Evolutionary conservation across 2,888 invertebrate species (phyloP), one percentile per base, ranked within the genome.

Genomic region (Eurytoma californica): DNA sequence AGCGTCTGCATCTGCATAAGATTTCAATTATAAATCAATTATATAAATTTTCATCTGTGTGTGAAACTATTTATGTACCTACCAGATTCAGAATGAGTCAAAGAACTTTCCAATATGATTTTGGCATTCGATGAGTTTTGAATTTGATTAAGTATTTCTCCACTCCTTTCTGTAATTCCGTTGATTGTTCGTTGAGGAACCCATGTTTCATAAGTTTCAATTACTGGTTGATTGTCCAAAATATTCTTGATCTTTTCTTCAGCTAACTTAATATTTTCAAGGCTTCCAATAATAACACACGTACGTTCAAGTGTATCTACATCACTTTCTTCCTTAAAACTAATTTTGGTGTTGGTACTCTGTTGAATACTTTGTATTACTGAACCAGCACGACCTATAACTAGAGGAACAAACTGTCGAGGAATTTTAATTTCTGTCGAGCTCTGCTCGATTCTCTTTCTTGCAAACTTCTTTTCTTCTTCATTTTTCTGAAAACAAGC

Each of bases 381-480:
- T n/a, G 92, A 91, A 7, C 97, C 97, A 84, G 93, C 93, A 83
- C 95, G 92, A 55, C 97, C 95, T 85, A 95, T 94, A 76, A 95
- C 90, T 73, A 92, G 91, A 9, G 94, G 93, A 20, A 95, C 93
- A 85, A 93, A 92, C 75, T 93, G 92, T 84, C 93, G 94, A 0
- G 94, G 92, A 28, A 95, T 92, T 82, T 91, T 89, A 3, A 94
- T 88, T 88, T 94, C 93, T 68, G 93, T 88, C 18, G 91, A 90
- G 84, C 92, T 92, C 68, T 90, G 90, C 83, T 91, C 87, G 7
- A 88, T 84, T 12, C 84, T 82, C 65, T 3, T 83, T 73, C 79
- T 83, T 63, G 78, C 83, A 61, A 76, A 30, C 24, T 82, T 74
- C 14, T 82, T 72, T 30, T 89, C 88, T 55, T 84, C 80, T 47